Conservation (phyloP, 1,140 invertebrate genomes). For the Apis florea region DNA sequence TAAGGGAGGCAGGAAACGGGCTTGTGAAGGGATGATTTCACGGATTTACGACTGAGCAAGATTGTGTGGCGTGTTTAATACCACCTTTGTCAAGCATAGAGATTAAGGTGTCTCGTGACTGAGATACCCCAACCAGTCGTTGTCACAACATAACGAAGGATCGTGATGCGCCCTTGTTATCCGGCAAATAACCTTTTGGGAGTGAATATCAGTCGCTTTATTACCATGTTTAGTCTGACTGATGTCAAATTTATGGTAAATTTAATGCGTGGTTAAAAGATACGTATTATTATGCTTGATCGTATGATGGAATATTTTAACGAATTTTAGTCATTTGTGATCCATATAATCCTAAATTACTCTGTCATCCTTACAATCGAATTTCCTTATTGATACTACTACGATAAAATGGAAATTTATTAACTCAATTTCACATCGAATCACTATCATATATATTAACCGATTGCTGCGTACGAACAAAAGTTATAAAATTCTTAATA, state of each 20-base stretch:
- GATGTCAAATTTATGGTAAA: background rate
- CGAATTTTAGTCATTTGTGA: too few species aligned
- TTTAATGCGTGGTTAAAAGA: too few species aligned
- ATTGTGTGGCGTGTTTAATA: background rate
- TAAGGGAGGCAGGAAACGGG: background rate
- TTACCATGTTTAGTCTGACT: background rate
- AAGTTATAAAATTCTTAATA: too few species aligned
- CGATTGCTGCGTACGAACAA: too few species aligned
- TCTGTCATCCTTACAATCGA: too few species aligned
- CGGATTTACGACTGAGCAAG: slow-evolving; percentile 14
- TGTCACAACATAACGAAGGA: slow-evolving; percentile 29
- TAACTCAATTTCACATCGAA: too few species aligned
- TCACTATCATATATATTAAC: too few species aligned
- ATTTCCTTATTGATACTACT: too few species aligned
- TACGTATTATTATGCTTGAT: background rate
- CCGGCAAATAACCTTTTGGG: background rate
- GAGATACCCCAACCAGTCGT: background rate
- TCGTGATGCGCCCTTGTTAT: background rate
- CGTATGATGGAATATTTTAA: too few species aligned
- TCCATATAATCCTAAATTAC: too few species aligned
- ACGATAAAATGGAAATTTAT: too few species aligned
- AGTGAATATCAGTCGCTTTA: slow-evolving; percentile 10
- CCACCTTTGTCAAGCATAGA: background rate
- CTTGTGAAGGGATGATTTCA: background rate
- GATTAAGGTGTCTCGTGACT: slow-evolving; percentile 24